phyloP scores from a whole-genome alignment of 2,113 vertebrate genomes.

The Falcunculus frontatus region DNA sequence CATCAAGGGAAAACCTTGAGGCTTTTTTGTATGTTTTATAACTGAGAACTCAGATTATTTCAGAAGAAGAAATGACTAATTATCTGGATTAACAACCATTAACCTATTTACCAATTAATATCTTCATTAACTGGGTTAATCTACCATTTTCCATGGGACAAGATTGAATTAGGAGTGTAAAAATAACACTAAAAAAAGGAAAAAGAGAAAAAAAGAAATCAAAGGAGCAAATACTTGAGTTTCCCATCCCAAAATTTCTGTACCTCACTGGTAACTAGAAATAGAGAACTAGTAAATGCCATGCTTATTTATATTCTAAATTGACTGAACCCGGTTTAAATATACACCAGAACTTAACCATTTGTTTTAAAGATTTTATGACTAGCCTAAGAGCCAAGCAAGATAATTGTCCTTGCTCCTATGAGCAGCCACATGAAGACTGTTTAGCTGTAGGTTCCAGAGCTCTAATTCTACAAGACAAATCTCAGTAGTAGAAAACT shows the following conservation, averaged over 20 bases:
- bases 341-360: not conserved
- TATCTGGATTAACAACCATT: not conserved
- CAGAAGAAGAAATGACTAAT: not conserved
- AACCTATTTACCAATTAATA: not conserved
- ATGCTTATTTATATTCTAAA: not conserved
- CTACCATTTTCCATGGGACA: not conserved
- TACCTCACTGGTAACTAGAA: not conserved
- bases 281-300: not conserved
- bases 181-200: not conserved
- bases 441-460: not conserved
- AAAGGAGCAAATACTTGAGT: not conserved
- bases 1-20: not conserved
- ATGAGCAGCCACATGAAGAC: not conserved
- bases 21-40: not conserved
- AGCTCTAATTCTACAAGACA: not conserved
- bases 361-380: not conserved
- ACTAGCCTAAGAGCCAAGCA: not conserved
- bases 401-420: not conserved
- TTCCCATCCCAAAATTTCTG: not conserved
- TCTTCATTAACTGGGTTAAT: not conserved
- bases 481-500: not conserved
- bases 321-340: not conserved
- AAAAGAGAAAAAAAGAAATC: not conserved
- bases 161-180: not conserved
- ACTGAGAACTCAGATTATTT: not conserved